These are phyloP conservation scores for Fregetta grallaria DNA, from an alignment of 2,113 vertebrate genomes.

Conservation along the genomic window DNA sequence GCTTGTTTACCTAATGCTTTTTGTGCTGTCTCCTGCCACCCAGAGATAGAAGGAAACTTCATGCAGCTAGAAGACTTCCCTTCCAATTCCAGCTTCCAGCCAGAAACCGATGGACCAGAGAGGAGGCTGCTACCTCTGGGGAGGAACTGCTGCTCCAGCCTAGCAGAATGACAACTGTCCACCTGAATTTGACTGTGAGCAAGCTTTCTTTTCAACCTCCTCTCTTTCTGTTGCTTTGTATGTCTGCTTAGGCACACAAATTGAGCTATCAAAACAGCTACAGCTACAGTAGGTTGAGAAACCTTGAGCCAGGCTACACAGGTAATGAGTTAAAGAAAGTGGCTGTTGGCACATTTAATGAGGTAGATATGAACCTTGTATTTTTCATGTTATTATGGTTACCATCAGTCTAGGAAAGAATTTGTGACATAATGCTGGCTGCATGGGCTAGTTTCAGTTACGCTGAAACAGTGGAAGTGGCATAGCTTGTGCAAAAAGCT, in stretches of 20 bases:
- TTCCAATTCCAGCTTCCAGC: neutral
- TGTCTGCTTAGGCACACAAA: neutral
- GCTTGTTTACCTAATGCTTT: neutral
- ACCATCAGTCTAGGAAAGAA: neutral
- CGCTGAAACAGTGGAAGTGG: neutral
- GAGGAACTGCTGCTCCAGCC: neutral
- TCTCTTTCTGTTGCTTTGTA: neutral
- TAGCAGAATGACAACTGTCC: neutral
- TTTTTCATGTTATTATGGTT: neutral
- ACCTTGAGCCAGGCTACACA: neutral
- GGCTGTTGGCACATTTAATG: neutral
- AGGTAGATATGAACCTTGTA: neutral
- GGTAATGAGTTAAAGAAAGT: neutral
- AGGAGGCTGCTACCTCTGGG: neutral
- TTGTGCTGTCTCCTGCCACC: neutral
- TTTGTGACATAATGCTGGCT: neutral
- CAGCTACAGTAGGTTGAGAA: neutral
- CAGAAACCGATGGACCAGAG: neutral
- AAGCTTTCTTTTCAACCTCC: neutral
- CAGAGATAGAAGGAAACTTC: neutral
- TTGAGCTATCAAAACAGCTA: neutral
- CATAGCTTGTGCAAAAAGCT: neutral
- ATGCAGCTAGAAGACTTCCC: neutral
- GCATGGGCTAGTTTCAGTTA: neutral
- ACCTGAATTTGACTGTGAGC: neutral